Conservation (phyloP, 2,113 vertebrate species). For the Ahaetulla prasina region DNA sequence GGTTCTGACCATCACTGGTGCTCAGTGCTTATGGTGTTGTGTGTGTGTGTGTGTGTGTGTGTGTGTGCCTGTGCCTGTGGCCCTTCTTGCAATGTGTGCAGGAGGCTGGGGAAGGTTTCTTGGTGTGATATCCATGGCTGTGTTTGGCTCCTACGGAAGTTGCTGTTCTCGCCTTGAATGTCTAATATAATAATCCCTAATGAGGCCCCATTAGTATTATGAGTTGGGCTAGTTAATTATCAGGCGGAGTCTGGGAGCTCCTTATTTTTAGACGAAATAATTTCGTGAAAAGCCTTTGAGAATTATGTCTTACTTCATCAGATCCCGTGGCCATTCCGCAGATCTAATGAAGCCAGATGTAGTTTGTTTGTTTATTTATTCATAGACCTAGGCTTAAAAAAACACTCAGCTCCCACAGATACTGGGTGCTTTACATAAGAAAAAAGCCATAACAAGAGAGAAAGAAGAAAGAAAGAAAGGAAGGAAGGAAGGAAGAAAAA, state of each 20-base stretch:
- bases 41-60: background rate
- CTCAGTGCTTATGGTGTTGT: background rate
- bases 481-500: too few relatives aligned
- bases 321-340: background rate
- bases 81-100: background rate
- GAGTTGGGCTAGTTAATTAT: background rate
- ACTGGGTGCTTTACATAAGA: background rate
- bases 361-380: background rate
- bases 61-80: background rate
- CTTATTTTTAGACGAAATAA: background rate
- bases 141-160: background rate
- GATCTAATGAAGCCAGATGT: background rate
- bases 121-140: background rate
- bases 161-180: background rate
- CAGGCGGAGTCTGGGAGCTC: background rate
- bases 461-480: background rate
- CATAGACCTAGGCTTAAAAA: background rate
- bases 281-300: background rate
- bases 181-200: background rate
- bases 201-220: background rate
- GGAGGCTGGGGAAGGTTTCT: background rate
- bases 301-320: background rate
- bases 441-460: background rate
- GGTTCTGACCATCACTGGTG: background rate
- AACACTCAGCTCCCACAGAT: background rate